These are phyloP conservation scores for Deilephila elpenor DNA, from an alignment of 2,888 invertebrate species.

Conservation along the genomic window DNA sequence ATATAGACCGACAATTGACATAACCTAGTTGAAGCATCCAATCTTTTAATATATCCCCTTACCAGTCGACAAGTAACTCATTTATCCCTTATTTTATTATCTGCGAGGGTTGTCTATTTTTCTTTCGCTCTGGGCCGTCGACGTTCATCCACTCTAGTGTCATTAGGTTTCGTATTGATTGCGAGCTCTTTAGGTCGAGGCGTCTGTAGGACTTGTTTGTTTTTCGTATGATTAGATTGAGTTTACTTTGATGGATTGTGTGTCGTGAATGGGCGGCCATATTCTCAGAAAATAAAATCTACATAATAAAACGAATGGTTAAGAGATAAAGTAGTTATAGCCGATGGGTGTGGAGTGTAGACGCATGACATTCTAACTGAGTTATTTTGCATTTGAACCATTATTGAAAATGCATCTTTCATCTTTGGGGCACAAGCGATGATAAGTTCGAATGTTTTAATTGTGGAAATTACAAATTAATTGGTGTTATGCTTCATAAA, in stretches of 20 bases:
- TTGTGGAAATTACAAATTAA: too few relatives aligned
- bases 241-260: not conserved
- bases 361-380: too few relatives aligned
- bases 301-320: too few relatives aligned
- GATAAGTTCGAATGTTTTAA: too few relatives aligned
- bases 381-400: too few relatives aligned
- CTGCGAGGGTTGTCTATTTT: not conserved
- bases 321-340: too few relatives aligned
- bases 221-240: not conserved
- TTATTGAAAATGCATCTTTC: too few relatives aligned
- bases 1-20: not conserved
- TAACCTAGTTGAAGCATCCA: not conserved
- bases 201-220: not conserved
- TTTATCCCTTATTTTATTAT: conserved; percentile 8
- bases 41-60: not conserved
- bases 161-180: not conserved
- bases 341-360: too few relatives aligned
- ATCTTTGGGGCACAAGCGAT: too few relatives aligned
- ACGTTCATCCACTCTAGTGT: not conserved
- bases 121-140: not conserved
- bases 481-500: too few relatives aligned
- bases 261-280: not conserved
- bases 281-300: not conserved
- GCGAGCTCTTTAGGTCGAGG: not conserved
- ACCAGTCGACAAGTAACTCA: not conserved